These are phyloP conservation scores for Eira barbara DNA, from an alignment of 2,113 vertebrate species.

Conservation along the genomic window DNA sequence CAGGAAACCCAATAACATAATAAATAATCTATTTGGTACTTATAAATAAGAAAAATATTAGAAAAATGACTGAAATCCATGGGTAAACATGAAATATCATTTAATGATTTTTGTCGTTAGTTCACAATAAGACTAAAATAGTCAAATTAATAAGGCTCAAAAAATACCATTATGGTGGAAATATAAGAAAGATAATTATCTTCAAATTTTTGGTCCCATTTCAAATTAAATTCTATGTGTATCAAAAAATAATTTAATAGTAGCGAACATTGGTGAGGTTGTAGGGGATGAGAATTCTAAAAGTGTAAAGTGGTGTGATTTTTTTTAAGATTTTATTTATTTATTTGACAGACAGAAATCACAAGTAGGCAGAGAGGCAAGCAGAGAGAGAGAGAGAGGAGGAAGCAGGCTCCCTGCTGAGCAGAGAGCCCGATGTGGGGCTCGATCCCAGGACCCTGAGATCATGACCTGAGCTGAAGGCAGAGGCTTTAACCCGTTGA, in stretches of 20 bases:
- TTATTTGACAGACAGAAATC: no score
- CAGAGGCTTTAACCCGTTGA: no score
- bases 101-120: neutral
- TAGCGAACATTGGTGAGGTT: neutral
- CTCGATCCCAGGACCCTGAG: no score
- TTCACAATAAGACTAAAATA: neutral
- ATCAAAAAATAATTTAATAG: neutral
- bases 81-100: neutral
- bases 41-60: neutral
- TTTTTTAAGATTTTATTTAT: no score
- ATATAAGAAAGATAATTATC: neutral
- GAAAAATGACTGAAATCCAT: neutral
- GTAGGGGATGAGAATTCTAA: neutral
- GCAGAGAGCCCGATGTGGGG: no score
- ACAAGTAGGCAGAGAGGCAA: no score
- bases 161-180: neutral
- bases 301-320: neutral
- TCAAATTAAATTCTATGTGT: neutral
- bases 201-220: neutral
- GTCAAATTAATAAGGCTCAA: neutral
- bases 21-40: neutral
- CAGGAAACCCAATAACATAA: neutral
- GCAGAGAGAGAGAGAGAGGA: no score
- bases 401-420: no score
- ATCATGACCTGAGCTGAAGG: no score